A percentile compares a stretch with the other conserved stretches of the same genome.
phyloP scores from a whole-genome alignment of 1,140 invertebrate genomes.

The Latrodectus geometricus region DNA sequence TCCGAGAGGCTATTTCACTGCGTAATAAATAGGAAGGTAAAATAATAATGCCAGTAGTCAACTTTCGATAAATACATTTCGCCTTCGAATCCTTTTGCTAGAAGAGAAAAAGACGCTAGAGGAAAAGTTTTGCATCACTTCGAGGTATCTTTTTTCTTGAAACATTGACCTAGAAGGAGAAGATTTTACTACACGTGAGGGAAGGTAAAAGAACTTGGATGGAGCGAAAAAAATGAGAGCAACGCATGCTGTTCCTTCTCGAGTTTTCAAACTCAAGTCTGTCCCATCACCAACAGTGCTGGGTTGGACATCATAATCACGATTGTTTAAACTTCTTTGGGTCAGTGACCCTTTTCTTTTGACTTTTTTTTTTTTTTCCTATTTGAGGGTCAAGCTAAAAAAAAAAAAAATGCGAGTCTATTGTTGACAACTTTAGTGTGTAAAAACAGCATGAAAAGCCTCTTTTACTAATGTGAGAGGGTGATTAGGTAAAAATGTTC shows the following conservation, averaged over 20 bases:
- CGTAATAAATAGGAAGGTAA: slow-evolving; percentile 38
- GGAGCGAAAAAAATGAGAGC: slow-evolving; percentile 34
- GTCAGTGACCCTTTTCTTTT: slow-evolving; percentile 28
- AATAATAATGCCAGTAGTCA: slow-evolving; percentile 32
- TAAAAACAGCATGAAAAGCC: no score
- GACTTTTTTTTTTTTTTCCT: not conserved
- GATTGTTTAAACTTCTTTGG: slow-evolving; percentile 26
- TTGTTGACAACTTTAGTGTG: no score
- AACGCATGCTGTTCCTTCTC: slow-evolving; percentile 1
- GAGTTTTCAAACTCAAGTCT: not conserved
- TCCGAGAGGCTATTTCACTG: slow-evolving; percentile 29
- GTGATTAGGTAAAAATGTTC: no score
- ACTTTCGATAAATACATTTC: slow-evolving; percentile 45
- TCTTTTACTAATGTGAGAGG: no score
- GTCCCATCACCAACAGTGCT: not conserved
- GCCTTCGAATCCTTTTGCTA: not conserved
- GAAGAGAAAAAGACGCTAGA: not conserved
- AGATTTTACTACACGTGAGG: slow-evolving; percentile 39
- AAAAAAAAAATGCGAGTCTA: no score
- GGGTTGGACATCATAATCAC: slow-evolving; percentile 25
- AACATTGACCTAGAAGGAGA: slow-evolving; percentile 58
- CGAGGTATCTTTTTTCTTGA: slow-evolving; percentile 18
- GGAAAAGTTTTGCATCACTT: slow-evolving; percentile 27
- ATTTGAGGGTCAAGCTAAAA: slow-evolving; percentile 2
- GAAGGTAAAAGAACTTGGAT: slow-evolving; percentile 51